Percentiles rank a stretch among this genome's conserved stretches.
Evolutionary conservation across 2,888 invertebrate genomes (phyloP).

Genomic region (Chesias legatella): DNA sequence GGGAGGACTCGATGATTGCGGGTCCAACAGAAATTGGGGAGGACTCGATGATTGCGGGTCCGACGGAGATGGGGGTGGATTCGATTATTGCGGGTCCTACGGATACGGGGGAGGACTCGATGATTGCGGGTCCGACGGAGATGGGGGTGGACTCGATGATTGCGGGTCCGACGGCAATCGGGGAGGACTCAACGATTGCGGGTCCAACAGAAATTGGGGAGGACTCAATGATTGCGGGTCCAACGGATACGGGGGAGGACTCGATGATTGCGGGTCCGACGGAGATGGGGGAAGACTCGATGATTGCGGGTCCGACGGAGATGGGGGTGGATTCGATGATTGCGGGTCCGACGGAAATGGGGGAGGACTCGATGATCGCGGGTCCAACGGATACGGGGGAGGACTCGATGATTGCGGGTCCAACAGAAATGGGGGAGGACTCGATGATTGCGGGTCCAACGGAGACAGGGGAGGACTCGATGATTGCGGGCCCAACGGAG

Average conservation of each 20-base stretch:
- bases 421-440: constrained; percentile 30
- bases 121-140: constrained; percentile 14
- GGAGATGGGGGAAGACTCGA: no score
- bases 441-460: constrained; percentile 28
- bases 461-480: constrained; percentile 22
- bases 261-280: no score
- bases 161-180: constrained; percentile 9
- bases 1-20: background rate
- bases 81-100: constrained; percentile 28
- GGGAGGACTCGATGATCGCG: no score
- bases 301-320: constrained; percentile 18
- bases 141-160: background rate
- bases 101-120: constrained; percentile 22
- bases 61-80: constrained; percentile 30
- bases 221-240: no score
- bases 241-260: no score
- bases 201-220: no score
- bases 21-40: constrained; percentile 18
- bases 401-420: constrained; percentile 34
- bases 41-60: constrained; percentile 34
- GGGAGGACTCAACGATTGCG: constrained; percentile 31
- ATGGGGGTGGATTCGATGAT: no score
- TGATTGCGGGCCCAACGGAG: constrained; percentile 14
- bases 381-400: constrained; percentile 18
- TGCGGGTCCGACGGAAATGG: no score